A percentile compares a stretch with the other conserved stretches of the same genome.
Evolutionary conservation across 2,888 invertebrate genomes (phyloP).

Genomic region (Leptopterna dolabrata): DNA sequence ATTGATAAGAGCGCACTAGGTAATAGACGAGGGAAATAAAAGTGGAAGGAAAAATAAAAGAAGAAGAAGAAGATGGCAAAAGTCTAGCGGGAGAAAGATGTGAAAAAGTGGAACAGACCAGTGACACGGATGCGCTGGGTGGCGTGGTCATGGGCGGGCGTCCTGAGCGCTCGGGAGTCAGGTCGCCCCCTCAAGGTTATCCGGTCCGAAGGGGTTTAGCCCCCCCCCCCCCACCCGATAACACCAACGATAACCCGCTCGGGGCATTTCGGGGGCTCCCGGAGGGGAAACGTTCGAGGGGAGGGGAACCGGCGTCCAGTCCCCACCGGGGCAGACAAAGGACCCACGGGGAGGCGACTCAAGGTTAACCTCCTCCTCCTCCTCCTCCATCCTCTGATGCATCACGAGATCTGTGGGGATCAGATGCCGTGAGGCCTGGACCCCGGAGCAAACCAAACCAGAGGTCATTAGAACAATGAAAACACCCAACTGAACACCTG

Average conservation of each 20-base stretch:
- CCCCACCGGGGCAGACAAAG: neutral
- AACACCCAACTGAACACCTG: too few species aligned
- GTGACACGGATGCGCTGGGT: slow-evolving; percentile 37
- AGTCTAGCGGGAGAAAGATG: slow-evolving; percentile 14
- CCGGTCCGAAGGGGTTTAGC: neutral
- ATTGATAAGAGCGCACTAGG: neutral
- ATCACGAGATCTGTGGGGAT: too few species aligned
- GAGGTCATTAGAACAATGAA: too few species aligned
- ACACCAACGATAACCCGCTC: too few species aligned
- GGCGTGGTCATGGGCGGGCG: slow-evolving; percentile 29
- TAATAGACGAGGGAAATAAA: neutral
- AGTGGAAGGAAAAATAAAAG: neutral
- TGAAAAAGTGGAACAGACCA: neutral
- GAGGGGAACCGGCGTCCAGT: too few species aligned
- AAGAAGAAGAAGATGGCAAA: neutral
- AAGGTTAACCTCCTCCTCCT: neutral
- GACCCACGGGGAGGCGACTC: neutral
- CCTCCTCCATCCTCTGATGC: too few species aligned
- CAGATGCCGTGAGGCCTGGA: too few species aligned
- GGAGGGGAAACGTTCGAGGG: too few species aligned
- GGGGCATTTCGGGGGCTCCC: too few species aligned
- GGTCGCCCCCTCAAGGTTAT: neutral
- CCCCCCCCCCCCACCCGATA: too few species aligned
- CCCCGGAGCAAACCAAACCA: too few species aligned
- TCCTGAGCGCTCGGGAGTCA: neutral